Evolutionary conservation across 2,888 invertebrate species (phyloP), one percentile per base, ranked within the genome.

Genomic region (Lasioglossum zephyrum): DNA sequence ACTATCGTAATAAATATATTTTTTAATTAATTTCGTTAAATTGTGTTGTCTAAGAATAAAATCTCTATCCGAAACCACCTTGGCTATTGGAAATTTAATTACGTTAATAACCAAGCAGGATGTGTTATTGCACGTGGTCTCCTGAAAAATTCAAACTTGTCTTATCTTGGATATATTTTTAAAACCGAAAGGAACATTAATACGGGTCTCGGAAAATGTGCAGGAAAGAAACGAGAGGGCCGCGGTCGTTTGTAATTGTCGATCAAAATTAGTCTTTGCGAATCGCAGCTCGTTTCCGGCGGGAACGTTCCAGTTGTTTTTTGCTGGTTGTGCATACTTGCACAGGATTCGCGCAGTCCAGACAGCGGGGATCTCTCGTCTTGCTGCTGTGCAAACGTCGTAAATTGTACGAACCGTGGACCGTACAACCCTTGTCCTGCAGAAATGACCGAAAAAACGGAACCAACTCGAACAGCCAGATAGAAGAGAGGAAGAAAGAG

Each of bases 241-340:
- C n/a, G 77, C 22, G 41, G 49, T 72, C 57, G 36, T 79, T 79
- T 36, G 22, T 69, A 53, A 69, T 77, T 41, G 26, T 73, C 73
- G 49, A 73, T 73, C 9, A 11, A 70, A 66, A 22, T 69, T 36
- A 41, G 31, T n/a, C 63, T 75, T 31, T 53, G 66, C n/a, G 36
- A 77, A 49, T 47, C n/a, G 74, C 41, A 8, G 39, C 70, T 66
- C 66, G 66, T 66, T 66, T 36, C 70, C 70, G 70, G 22, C 70
- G n/a, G 39, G 5, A 70, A 41, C 70, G 70, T 22, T 41, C 36
- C 70, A 18, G 8, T 36, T 66, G 36, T 36, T 36, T 66, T 66
- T 66, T 66, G 66, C 66, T 18, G 36, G 31, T 36, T 36, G 66
- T 36, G 66, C 66, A 36, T 66, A 66, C 66, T 66, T 36, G 66